Evolutionary conservation across 1,140 invertebrate species (phyloP).

Genomic region (Pseudomyrmex pallidus): DNA sequence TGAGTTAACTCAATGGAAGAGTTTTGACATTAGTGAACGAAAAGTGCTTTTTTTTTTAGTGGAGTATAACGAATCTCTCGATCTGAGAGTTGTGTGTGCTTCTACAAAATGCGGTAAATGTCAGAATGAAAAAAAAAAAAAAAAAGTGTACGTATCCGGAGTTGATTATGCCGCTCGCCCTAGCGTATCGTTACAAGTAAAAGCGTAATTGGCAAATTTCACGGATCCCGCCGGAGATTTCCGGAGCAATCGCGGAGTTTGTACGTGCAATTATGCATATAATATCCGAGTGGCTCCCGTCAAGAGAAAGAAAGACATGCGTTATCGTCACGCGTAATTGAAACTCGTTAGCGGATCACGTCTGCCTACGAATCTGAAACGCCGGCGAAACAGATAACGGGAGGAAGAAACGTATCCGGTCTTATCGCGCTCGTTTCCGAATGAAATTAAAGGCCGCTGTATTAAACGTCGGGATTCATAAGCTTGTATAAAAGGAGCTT

Average conservation of each 20-base stretch:
- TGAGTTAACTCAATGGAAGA: too few relatives aligned
- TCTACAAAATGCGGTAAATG: too few relatives aligned
- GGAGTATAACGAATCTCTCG: too few relatives aligned
- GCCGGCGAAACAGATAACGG: conserved; percentile 42
- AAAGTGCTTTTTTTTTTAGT: too few relatives aligned
- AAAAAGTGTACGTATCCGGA: too few relatives aligned
- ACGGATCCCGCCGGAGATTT: neutral
- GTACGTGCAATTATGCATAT: neutral
- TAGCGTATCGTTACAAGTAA: neutral
- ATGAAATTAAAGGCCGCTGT: conserved; percentile 57
- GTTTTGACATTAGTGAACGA: too few relatives aligned
- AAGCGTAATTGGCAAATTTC: conserved; percentile 15
- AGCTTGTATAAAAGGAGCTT: conserved; percentile 48
- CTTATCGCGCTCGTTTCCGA: conserved; percentile 70
- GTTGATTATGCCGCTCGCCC: neutral
- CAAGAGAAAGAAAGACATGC: conserved; percentile 12
- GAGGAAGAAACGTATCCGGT: conserved; percentile 65
- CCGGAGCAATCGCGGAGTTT: neutral
- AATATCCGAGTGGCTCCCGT: neutral
- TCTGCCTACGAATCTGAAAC: conserved; percentile 47
- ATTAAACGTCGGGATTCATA: conserved; percentile 60
- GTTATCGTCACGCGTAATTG: conserved; percentile 50
- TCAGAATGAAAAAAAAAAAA: too few relatives aligned
- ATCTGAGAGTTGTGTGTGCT: too few relatives aligned
- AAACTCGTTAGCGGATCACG: conserved; percentile 48